Evolutionary conservation across 1,140 invertebrate genomes (phyloP).

Genomic region (Trichomalopsis sarcophagae): DNA sequence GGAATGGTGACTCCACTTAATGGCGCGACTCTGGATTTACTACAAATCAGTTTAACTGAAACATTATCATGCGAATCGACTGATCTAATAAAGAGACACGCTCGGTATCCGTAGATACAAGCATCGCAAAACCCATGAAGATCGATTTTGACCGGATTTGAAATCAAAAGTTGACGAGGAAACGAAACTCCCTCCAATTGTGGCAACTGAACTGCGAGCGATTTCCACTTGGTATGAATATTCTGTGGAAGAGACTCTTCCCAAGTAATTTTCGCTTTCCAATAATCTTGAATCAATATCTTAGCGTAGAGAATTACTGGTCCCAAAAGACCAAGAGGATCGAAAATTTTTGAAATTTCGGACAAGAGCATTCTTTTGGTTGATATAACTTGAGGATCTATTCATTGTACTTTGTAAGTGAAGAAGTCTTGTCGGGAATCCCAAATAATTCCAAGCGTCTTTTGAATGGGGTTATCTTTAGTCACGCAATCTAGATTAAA

Average conservation of each 20-base stretch:
- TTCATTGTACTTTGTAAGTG: background rate
- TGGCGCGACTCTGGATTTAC: background rate
- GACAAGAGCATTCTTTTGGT: conserved; percentile 39
- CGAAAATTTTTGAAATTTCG: conserved; percentile 42
- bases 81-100: background rate
- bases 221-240: background rate
- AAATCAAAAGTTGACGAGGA: background rate
- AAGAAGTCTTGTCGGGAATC: background rate
- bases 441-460: conserved; percentile 41
- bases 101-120: background rate
- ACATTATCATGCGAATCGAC: background rate
- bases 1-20: conserved; percentile 61
- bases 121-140: background rate
- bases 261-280: conserved; percentile 49
- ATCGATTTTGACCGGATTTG: background rate
- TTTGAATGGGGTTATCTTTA: background rate
- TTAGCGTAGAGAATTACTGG: conserved; percentile 50
- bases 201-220: background rate
- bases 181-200: background rate
- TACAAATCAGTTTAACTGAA: background rate
- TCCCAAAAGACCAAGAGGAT: conserved; percentile 44
- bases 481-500: conserved; percentile 4
- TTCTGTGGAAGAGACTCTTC: conserved; percentile 44
- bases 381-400: background rate
- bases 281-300: conserved; percentile 49